Evolutionary conservation across 1,140 invertebrate species (phyloP).

Genomic region (Drosophila tani): DNA sequence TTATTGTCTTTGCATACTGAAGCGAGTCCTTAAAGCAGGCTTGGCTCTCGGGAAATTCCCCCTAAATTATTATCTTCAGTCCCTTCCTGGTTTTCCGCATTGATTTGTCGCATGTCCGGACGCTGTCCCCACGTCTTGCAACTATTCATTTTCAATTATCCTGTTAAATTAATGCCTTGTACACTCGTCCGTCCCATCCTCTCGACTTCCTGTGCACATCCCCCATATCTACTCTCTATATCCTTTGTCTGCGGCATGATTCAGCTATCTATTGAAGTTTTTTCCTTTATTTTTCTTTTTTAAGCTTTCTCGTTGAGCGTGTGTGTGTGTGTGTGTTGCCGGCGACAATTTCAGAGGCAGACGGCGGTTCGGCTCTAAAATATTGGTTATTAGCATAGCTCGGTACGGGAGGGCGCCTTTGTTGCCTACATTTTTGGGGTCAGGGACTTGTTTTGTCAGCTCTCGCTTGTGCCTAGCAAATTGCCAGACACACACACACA

Average conservation of each 20-base stretch:
- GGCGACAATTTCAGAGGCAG: conserved; percentile 67
- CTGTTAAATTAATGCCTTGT: conserved; percentile 63
- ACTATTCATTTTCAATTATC: conserved; percentile 65
- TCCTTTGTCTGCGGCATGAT: conserved; percentile 49
- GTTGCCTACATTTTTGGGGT: conserved; percentile 79
- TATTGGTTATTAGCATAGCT: conserved; percentile 78
- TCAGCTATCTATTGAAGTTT: conserved; percentile 46
- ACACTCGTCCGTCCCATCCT: conserved; percentile 14
- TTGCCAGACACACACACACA: conserved; percentile 49
- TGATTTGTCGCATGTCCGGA: conserved; percentile 47
- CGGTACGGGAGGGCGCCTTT: conserved; percentile 45
- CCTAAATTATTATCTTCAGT: conserved; percentile 49
- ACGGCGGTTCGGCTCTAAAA: conserved; percentile 68
- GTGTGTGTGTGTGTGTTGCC: conserved; percentile 34
- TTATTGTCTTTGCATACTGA: conserved; percentile 25
- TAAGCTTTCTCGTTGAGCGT: not conserved
- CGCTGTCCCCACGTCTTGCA: conserved; percentile 12
- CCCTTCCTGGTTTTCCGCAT: conserved; percentile 52
- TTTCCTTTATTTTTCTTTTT: conserved; percentile 13
- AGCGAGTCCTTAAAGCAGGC: conserved; percentile 8
- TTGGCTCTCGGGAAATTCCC: conserved; percentile 37
- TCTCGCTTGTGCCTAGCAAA: conserved; percentile 41
- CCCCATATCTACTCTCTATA: not conserved
- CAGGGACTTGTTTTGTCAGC: conserved; percentile 81
- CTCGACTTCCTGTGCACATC: conserved; percentile 20